Conservation (phyloP, 2,113 vertebrate genomes). For the Picathartes gymnocephalus region DNA sequence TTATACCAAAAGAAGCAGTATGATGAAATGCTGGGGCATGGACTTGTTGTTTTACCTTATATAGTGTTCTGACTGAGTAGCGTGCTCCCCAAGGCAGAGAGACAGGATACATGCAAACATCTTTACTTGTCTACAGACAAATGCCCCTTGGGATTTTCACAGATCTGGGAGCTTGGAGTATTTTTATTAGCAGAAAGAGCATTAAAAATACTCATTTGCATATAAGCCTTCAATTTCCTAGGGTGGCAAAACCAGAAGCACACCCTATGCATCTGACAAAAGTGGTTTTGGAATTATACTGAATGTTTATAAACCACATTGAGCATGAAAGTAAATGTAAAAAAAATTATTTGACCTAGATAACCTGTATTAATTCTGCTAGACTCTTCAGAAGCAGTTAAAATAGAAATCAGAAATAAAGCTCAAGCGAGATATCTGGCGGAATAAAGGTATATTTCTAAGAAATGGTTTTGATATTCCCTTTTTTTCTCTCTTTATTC, state of each 20-base stretch:
- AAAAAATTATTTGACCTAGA: not conserved
- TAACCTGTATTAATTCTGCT: not conserved
- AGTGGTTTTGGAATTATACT: not conserved
- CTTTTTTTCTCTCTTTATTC: not conserved
- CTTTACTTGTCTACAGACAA: not conserved
- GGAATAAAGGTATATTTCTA: not conserved
- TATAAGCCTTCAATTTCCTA: not conserved
- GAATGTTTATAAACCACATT: not conserved
- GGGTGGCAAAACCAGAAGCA: not conserved
- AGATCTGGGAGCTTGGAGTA: not conserved
- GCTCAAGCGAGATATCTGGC: not conserved
- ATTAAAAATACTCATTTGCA: not conserved
- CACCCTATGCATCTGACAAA: not conserved
- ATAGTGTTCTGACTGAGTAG: not conserved
- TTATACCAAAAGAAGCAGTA: not conserved
- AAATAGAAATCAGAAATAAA: not conserved
- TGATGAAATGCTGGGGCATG: not conserved
- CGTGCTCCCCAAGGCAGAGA: fast-evolving
- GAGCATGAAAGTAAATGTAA: not conserved
- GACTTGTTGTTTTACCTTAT: not conserved
- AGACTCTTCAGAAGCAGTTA: not conserved
- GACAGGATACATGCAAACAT: not conserved
- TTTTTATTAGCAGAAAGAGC: not conserved
- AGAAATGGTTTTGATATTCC: not conserved
- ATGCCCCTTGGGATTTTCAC: not conserved